These are phyloP conservation scores for Megaptera novaeangliae DNA, from an alignment of 2,113 vertebrate species.

Conservation along the genomic window DNA sequence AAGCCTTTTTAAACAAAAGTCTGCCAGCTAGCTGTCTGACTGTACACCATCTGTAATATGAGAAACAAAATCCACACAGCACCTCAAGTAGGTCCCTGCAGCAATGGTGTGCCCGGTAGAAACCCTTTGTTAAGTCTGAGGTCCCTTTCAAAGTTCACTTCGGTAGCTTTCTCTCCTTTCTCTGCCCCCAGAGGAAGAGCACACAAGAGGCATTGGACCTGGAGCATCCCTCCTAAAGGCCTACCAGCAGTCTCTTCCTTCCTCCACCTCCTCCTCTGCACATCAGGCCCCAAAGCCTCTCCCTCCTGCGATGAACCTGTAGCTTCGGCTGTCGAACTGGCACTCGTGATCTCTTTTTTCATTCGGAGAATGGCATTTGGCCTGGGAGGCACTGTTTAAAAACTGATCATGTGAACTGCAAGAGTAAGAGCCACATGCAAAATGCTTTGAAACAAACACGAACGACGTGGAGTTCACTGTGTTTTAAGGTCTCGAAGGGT, in stretches of 20 bases:
- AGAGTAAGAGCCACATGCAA: not conserved
- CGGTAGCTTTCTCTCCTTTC: not conserved
- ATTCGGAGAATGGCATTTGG: not conserved
- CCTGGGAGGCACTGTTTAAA: not conserved
- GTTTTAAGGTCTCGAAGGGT: not conserved
- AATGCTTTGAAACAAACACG: not conserved
- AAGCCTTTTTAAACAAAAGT: not conserved
- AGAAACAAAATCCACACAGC: not conserved
- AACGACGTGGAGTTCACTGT: not conserved
- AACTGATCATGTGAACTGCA: not conserved
- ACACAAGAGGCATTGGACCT: accelerated
- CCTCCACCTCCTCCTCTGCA: not conserved
- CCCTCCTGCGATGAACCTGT: not conserved
- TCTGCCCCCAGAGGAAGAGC: not conserved
- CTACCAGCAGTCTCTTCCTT: not conserved
- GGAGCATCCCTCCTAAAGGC: not conserved
- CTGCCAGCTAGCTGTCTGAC: not conserved
- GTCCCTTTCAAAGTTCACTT: not conserved
- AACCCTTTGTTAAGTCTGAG: not conserved
- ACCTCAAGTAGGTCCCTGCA: accelerated
- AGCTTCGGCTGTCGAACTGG: not conserved
- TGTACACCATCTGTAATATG: accelerated
- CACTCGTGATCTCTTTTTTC: not conserved
- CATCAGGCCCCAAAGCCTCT: no score
- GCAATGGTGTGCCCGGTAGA: not conserved